Conservation (phyloP, 2,797 vertebrate species). For the Podargus strigoides region DNA sequence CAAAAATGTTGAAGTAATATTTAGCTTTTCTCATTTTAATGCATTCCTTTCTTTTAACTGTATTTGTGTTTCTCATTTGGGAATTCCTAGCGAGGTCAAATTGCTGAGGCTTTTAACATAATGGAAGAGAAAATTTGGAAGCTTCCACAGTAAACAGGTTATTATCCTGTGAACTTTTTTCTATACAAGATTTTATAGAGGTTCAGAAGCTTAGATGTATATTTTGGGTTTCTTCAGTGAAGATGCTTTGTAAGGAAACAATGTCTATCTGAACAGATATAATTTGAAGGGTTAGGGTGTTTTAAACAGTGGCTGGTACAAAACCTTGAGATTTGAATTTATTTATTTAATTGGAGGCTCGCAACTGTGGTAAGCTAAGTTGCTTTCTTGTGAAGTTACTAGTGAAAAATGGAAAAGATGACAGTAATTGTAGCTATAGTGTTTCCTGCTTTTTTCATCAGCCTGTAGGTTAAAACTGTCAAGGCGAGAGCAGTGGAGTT, state of each 20-base stretch:
- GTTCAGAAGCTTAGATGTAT: background rate
- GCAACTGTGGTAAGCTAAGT: background rate
- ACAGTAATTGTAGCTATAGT: background rate
- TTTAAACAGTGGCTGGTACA: background rate
- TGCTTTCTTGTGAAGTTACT: background rate
- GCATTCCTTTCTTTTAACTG: background rate
- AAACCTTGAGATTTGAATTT: background rate
- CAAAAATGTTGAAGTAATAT: background rate
- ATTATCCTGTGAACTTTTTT: background rate
- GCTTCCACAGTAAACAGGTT: background rate
- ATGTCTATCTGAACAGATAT: background rate
- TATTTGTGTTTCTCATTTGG: background rate
- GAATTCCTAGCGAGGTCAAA: background rate
- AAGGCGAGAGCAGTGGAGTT: background rate
- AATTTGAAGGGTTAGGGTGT: background rate
- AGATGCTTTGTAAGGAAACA: background rate
- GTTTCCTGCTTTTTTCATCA: background rate
- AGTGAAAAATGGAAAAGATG: background rate
- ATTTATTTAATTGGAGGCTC: background rate
- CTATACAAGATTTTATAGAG: background rate
- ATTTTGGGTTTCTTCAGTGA: background rate
- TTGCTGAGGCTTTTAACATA: background rate
- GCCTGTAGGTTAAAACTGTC: too few species aligned
- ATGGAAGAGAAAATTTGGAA: background rate
- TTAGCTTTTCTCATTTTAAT: background rate